Base-by-base conservation (phyloP, 2,797 vertebrate genomes). In the Myotis myotis region DNA sequence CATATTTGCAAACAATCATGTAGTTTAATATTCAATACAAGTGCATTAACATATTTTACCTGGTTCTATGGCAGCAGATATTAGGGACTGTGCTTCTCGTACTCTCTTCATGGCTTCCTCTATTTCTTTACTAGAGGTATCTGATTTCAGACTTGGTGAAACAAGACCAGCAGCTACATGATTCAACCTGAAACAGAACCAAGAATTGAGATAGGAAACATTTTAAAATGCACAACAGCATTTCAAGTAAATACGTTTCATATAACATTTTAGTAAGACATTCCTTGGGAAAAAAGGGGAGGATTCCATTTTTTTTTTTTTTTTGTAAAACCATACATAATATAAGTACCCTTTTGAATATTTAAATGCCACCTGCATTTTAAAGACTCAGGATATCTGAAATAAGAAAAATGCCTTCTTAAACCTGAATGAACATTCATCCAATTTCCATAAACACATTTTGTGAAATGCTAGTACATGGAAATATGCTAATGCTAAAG, bases 61-160 rank as follows among this genome's bases (percentile, higher is more conserved):
- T 97, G 99, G 99, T 98, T 99, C 99, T 47, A 99, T 99, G 93
- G 99, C 99, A 93, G 99, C 99, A 97, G 99, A 99, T 95, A 99
- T 99, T 94, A 99, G 96, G 8, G 99, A 99, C 98, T 99, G 99
- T 88, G 99, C 99, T 98, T 99, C 99, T 96, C 99, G 97, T 79
- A 99, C 99, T 98, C 99, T 99, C 97, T 99, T 99, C 99, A 99
- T 99, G n/a, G 99, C 99, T 97, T 99, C 99, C 98, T 99, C 99
- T 36, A 99, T 99, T 98, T 99, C 99, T 98, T 99, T 99, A 97
- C 99, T 99, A 79, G 99, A 99, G 71, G 99, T 98, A 87, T 99
- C 99, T 1, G 98, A 98, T 96, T 99, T 99, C 97, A 99, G 97
- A 93, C 99, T 99, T 19, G 99, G 98, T 87, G 99, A 99, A 95